Evolutionary conservation across 1,140 invertebrate genomes (phyloP).

Genomic region (Vollenhovia emeryi): DNA sequence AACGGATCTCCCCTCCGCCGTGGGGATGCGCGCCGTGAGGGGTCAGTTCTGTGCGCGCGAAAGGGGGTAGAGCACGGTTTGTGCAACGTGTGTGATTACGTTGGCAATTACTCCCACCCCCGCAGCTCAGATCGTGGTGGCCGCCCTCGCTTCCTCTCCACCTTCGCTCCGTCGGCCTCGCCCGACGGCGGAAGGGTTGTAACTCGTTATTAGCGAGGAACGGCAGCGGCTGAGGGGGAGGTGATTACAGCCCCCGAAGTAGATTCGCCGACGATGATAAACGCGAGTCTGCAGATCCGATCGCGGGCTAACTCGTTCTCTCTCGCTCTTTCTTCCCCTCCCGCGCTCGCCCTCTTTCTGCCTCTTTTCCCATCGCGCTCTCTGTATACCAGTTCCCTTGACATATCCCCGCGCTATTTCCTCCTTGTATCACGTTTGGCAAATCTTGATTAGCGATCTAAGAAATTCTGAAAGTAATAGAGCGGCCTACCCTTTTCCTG

Average conservation of each 20-base stretch:
- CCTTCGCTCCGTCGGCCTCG: conserved; percentile 59
- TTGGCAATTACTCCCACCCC: conserved; percentile 83
- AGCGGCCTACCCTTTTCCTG: neutral
- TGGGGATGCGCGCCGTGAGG: conserved; percentile 49
- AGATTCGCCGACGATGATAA: conserved; percentile 81
- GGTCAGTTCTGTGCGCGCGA: conserved; percentile 57
- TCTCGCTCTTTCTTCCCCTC: conserved; percentile 27
- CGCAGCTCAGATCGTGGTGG: conserved; percentile 45
- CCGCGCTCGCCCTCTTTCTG: neutral
- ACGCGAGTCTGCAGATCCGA: conserved; percentile 74
- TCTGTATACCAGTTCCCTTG: neutral
- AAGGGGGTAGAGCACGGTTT: conserved; percentile 68
- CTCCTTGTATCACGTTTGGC: neutral
- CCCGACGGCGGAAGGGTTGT: conserved; percentile 77
- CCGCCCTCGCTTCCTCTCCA: conserved; percentile 39
- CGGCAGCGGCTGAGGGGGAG: conserved; percentile 63
- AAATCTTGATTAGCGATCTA: conserved; percentile 69
- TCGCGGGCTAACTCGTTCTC: conserved; percentile 58
- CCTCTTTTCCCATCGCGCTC: neutral
- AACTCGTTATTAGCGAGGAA: conserved; percentile 82
- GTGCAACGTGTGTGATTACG: conserved; percentile 83
- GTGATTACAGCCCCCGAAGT: conserved; percentile 81
- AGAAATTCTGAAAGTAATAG: conserved; percentile 8
- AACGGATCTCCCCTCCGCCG: conserved; percentile 65
- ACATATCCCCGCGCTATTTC: neutral